phyloP scores from a whole-genome alignment of 2,797 vertebrate species.

The Urocyon cinereoargenteus region DNA sequence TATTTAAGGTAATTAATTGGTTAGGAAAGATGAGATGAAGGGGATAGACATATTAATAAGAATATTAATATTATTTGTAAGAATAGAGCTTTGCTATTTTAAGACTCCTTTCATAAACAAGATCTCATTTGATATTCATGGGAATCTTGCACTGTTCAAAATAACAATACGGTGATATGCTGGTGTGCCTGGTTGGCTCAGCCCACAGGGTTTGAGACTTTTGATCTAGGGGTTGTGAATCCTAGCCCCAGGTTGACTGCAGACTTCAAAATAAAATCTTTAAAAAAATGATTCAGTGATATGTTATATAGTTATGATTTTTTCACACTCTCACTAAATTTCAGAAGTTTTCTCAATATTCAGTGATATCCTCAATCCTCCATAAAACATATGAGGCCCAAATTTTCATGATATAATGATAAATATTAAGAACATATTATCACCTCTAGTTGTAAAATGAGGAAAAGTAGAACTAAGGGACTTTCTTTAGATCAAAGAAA shows the following conservation, averaged over 20 bases:
- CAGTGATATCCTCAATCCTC: background rate
- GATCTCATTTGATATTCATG: background rate
- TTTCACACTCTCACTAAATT: background rate
- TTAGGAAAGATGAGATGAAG: slow-evolving; percentile 26
- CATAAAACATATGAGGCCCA: background rate
- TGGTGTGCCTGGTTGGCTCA: background rate
- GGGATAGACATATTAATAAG: slow-evolving; percentile 20
- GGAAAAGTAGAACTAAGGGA: background rate
- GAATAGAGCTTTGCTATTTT: slow-evolving; percentile 5
- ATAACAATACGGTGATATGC: background rate
- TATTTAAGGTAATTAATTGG: slow-evolving; percentile 25
- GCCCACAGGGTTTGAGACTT: background rate
- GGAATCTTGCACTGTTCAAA: slow-evolving; percentile 16
- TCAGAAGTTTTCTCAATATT: slow-evolving; percentile 47
- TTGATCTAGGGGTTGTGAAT: background rate
- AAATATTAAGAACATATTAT: background rate
- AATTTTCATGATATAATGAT: background rate
- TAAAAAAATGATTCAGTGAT: background rate
- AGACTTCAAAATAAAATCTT: background rate
- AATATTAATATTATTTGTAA: slow-evolving; percentile 26
- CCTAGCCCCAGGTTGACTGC: background rate
- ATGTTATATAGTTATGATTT: background rate
- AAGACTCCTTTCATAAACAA: slow-evolving; percentile 37
- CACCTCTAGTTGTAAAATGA: background rate
- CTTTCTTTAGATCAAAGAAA: slow-evolving; percentile 30